phyloP scores from a whole-genome alignment of 2,113 vertebrate species.

The Diglossa brunneiventris region DNA sequence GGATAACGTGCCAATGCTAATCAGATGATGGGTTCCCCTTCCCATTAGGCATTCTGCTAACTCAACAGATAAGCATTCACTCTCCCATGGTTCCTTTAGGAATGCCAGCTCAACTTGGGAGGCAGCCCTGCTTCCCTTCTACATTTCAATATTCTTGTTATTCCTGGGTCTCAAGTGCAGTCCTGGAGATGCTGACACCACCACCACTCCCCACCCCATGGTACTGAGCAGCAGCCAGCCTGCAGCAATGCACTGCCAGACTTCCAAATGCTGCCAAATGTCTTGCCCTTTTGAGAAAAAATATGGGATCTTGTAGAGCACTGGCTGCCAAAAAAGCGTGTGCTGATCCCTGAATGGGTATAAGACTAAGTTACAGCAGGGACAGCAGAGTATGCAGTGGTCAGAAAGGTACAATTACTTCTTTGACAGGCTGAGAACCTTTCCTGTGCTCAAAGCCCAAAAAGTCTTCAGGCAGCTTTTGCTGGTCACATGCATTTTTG shows the following conservation, averaged over 20 bases:
- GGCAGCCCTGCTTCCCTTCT: background rate
- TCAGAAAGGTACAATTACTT: background rate
- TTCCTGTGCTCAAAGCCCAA: background rate
- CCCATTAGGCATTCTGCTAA: constrained; percentile 8
- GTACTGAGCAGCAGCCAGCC: background rate
- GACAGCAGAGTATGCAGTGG: background rate
- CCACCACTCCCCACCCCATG: accelerated
- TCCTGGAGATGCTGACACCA: background rate
- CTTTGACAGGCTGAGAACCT: background rate
- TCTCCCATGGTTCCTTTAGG: background rate
- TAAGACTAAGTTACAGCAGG: background rate
- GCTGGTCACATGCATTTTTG: background rate
- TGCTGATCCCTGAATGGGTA: background rate
- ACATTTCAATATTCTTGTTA: background rate
- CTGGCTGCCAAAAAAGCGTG: background rate
- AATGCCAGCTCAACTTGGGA: background rate
- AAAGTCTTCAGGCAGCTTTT: background rate
- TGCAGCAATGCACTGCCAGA: background rate
- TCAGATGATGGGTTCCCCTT: constrained; percentile 6
- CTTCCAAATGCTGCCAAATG: background rate
- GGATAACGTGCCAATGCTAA: constrained; percentile 19
- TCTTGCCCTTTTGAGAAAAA: background rate
- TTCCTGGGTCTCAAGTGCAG: accelerated
- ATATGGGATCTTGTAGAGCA: background rate
- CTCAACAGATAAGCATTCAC: background rate